Conservation (phyloP, 2,797 vertebrate species). For the Rhinatrema bivittatum region DNA sequence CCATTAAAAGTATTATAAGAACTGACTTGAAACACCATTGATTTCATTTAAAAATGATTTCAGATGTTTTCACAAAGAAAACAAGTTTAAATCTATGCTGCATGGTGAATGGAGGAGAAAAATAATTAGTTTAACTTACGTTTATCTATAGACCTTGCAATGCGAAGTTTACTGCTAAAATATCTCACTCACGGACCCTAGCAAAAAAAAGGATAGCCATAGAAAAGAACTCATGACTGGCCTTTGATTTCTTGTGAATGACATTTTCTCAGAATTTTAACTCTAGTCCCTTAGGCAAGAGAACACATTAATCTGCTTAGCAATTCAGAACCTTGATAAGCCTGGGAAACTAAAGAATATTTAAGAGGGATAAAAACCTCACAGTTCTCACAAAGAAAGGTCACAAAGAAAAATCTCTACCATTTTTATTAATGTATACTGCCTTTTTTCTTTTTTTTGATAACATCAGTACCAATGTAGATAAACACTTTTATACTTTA, state of each 20-base stretch:
- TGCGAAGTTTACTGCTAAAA: too few species aligned
- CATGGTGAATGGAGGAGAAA: too few species aligned
- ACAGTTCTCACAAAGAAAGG: constrained; percentile 25
- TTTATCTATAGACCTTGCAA: too few species aligned
- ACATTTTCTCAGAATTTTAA: constrained; percentile 35
- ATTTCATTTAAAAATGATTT: too few species aligned
- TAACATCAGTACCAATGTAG: too few species aligned
- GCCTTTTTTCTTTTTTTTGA: constrained; percentile 6
- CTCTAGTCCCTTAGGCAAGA: constrained; percentile 12
- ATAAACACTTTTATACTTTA: constrained; percentile 7
- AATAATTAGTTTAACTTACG: too few species aligned
- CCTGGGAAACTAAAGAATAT: constrained; percentile 16
- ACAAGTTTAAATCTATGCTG: too few species aligned
- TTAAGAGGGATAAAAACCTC: constrained; percentile 28
- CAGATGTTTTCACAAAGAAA: too few species aligned
- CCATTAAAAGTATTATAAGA: too few species aligned
- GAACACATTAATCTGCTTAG: constrained; percentile 26
- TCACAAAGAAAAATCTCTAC: constrained; percentile 25
- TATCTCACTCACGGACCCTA: constrained; percentile 3
- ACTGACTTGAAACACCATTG: too few species aligned
- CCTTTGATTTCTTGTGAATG: constrained; percentile 35
- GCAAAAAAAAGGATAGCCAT: constrained; percentile 27
- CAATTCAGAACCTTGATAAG: constrained; percentile 21
- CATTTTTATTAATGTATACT: too few species aligned
- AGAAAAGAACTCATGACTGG: constrained; percentile 27